phyloP scores from a whole-genome alignment of 2,888 invertebrate genomes.

The Chymomyza caudatula region DNA sequence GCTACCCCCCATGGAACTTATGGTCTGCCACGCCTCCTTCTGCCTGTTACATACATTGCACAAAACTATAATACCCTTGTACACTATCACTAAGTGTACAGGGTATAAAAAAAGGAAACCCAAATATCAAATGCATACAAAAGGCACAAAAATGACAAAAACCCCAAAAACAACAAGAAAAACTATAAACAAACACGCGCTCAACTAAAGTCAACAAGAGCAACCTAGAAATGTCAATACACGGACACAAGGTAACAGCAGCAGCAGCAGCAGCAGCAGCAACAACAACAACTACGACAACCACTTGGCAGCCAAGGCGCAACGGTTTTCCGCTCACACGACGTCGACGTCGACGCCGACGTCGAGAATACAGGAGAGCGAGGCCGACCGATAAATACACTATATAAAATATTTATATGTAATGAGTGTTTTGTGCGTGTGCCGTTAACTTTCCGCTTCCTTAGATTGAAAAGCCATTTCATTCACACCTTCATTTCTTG shows the following conservation, averaged over 20 bases:
- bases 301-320: not conserved
- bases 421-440: constrained; percentile 17
- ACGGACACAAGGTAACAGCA: constrained; percentile 43
- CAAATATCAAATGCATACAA: not conserved
- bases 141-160: not conserved
- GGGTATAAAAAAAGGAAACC: too few species aligned
- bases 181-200: not conserved
- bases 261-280: constrained; percentile 12
- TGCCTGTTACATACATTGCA: too few species aligned
- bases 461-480: constrained; percentile 41
- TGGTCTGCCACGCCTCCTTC: too few species aligned
- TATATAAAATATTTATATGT: constrained; percentile 30
- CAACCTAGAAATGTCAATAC: constrained; percentile 66
- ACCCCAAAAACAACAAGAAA: not conserved
- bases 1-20: too few species aligned
- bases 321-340: constrained; percentile 20
- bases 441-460: constrained; percentile 37
- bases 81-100: too few species aligned
- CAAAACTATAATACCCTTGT: too few species aligned
- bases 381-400: constrained; percentile 24
- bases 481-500: constrained; percentile 24
- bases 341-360: constrained; percentile 6
- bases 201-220: constrained; percentile 10
- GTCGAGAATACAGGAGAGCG: constrained; percentile 23
- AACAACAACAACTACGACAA: not conserved